Evolutionary conservation across 2,888 invertebrate genomes (phyloP), one percentile per base, ranked within the genome.

Genomic region (Abrostola tripartita): DNA sequence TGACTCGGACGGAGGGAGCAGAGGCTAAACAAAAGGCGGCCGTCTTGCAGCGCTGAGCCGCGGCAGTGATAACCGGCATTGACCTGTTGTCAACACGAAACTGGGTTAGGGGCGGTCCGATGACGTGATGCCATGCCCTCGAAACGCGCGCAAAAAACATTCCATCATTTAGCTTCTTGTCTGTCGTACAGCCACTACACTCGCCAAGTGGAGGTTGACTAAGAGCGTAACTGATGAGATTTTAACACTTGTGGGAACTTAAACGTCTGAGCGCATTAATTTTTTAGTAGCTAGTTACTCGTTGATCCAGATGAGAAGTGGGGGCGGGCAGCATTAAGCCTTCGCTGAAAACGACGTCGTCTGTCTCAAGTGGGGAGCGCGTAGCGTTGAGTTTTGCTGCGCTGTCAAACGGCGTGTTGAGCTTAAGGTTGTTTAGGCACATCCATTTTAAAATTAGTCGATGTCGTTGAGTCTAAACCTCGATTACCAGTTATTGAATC

Each of bases 1-100:
- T 76, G 71, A 75, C 65, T 70, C 56, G 60, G 57, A 52, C 58
- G 61, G 67, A 52, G 61, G 66, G 62, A 51, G 65, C 52, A 58
- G 51, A 57, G 50, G 24, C 61, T 61, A 44, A 71, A 72, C 75
- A 71, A 78, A 75, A 70, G 71, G 60, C 72, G 63, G 47, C 74
- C 62, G 76, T 78, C 77, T 80, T 80, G 74, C 67, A 76, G 69
- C 50, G 42, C 41, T 57, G 54, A 52, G 7, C 42, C 58, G 52
- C 57, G 49, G 38, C 54, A 52, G 52, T 77, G 63, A 76, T 82
- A 82, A 80, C 83, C 68, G 81, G 66, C 82, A 86, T 87, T 86
- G 85, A 83, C 86, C 84, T 76, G 75, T 61, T 81, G 82, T 80
- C 79, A 71, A 69, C 62, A 68, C 49, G 74, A 79, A 85, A 85